A percentile compares a stretch with the other conserved stretches of the same genome.
Conservation (phyloP, 2,113 vertebrate genomes). For the Bubalus kerabau region DNA sequence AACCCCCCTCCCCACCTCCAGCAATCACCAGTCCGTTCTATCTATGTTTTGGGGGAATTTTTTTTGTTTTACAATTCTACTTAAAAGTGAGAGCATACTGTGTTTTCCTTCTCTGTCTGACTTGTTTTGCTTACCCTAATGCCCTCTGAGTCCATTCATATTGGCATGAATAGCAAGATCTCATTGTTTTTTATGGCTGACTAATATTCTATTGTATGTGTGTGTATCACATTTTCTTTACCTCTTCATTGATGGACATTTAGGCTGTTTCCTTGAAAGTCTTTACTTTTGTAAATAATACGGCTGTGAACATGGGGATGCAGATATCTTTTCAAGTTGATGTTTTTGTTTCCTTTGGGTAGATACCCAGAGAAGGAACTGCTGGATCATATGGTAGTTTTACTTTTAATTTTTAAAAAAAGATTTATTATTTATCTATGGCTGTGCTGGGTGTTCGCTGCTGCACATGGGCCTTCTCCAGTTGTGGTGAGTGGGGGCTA, state of each 20-base stretch:
- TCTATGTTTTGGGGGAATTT: neutral
- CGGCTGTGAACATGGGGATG: neutral
- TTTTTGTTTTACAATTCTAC: neutral
- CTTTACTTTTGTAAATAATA: neutral
- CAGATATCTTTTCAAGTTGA: neutral
- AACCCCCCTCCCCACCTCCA: neutral
- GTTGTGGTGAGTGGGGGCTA: neutral
- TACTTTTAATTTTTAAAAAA: neutral
- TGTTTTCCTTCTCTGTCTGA: neutral
- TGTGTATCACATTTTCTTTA: neutral
- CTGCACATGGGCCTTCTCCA: neutral
- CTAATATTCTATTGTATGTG: neutral
- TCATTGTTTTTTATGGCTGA: neutral
- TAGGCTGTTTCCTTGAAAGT: neutral
- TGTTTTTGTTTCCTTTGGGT: neutral
- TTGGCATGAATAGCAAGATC: neutral
- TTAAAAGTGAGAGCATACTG: neutral
- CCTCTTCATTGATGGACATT: neutral
- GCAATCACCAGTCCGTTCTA: neutral
- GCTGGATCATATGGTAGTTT: neutral
- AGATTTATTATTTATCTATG: neutral
- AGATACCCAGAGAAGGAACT: neutral
- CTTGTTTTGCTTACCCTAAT: neutral
- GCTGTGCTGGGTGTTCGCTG: neutral
- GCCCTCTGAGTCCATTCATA: neutral